A percentile compares a stretch with the other conserved stretches of the same genome.
Evolutionary conservation across 2,888 invertebrate genomes (phyloP).

Genomic region (Glyphotaelius pellucidus): DNA sequence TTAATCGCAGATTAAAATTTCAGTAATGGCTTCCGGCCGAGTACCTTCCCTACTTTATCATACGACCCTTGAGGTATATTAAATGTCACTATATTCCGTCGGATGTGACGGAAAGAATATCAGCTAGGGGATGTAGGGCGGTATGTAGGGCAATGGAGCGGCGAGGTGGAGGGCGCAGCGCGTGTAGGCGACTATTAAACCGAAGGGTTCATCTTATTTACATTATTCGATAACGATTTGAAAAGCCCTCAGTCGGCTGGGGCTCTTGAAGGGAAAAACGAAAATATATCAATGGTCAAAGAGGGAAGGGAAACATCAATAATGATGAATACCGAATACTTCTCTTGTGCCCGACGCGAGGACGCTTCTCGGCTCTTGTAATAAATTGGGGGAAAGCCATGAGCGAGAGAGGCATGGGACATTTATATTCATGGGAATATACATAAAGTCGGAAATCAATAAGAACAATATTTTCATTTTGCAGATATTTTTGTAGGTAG

Average conservation of each 20-base stretch:
- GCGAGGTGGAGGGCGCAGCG: background rate
- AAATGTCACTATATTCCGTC: slow-evolving; percentile 32
- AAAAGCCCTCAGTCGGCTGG: slow-evolving; percentile 47
- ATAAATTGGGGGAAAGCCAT: slow-evolving; percentile 41
- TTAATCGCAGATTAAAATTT: background rate
- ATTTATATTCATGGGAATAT: background rate
- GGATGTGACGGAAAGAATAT: slow-evolving; percentile 47
- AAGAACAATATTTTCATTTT: background rate
- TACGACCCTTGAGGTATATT: slow-evolving; percentile 2
- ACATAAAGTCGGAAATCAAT: background rate
- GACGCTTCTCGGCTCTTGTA: slow-evolving; percentile 9
- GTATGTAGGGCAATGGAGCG: background rate
- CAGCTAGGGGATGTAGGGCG: background rate
- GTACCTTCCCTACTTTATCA: background rate
- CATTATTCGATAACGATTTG: slow-evolving; percentile 60
- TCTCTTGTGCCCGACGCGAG: slow-evolving; percentile 14
- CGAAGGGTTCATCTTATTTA: slow-evolving; percentile 63
- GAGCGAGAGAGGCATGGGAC: background rate
- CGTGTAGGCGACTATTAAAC: slow-evolving; percentile 45
- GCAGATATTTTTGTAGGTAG: background rate
- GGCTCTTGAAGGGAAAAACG: slow-evolving; percentile 32
- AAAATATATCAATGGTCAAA: slow-evolving; percentile 62
- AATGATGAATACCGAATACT: slow-evolving; percentile 55
- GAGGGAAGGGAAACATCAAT: slow-evolving; percentile 52
- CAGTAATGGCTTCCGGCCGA: background rate